Evolutionary conservation across 2,888 invertebrate species (phyloP).

Genomic region (Luperina testacea): DNA sequence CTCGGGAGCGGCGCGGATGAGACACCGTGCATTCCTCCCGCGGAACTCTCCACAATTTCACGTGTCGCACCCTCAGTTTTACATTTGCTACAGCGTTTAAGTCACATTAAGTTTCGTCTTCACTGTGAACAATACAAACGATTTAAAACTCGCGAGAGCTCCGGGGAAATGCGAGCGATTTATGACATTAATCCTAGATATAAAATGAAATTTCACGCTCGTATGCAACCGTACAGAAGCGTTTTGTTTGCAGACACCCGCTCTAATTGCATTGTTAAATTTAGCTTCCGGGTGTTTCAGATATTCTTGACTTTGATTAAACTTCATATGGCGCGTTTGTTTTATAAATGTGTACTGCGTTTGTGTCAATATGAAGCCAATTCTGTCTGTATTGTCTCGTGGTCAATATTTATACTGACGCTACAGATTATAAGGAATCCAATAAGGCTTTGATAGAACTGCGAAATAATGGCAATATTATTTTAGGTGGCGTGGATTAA

Average conservation of each 20-base stretch:
- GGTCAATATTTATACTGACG: constrained; percentile 59
- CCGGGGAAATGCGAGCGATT: constrained; percentile 80
- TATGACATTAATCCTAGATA: constrained; percentile 84
- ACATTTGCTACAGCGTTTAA: constrained; percentile 83
- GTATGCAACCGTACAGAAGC: constrained; percentile 75
- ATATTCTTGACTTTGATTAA: constrained; percentile 62
- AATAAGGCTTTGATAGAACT: constrained; percentile 57
- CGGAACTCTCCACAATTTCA: constrained; percentile 81
- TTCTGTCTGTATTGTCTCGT: constrained; percentile 48
- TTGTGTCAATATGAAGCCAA: constrained; percentile 50
- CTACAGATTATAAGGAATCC: constrained; percentile 58
- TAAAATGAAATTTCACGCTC: constrained; percentile 82
- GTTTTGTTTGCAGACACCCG: constrained; percentile 78
- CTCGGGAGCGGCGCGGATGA: constrained; percentile 80
- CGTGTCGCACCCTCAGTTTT: constrained; percentile 82
- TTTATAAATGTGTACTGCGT: constrained; percentile 44
- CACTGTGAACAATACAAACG: constrained; percentile 82
- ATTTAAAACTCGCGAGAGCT: constrained; percentile 80
- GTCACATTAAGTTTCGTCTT: constrained; percentile 85
- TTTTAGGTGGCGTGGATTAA: constrained; percentile 97
- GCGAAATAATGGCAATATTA: constrained; percentile 59
- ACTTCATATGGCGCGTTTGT: constrained; percentile 42
- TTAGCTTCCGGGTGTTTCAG: constrained; percentile 61
- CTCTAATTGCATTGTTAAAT: constrained; percentile 80
- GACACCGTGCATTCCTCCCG: constrained; percentile 84